Percentiles rank a stretch among this genome's conserved stretches.
Conservation (phyloP, 2,888 invertebrate genomes). For the Schizotus pectinicornis region DNA sequence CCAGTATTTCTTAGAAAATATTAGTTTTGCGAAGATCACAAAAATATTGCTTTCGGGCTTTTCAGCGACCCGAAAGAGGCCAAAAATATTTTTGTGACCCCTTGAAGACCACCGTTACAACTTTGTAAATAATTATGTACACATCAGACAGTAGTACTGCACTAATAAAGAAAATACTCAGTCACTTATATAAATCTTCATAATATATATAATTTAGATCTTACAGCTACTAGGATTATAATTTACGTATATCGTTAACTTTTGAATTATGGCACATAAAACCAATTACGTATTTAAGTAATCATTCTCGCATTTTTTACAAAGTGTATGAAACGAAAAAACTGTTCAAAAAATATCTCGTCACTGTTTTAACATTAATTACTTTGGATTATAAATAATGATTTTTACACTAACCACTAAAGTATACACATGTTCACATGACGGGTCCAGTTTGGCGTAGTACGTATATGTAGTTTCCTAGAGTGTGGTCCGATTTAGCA, state of each 20-base stretch:
- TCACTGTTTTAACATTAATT: constrained; percentile 44
- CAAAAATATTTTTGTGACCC: constrained; percentile 4
- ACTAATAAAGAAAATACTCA: constrained; percentile 35
- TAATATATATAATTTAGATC: constrained; percentile 36
- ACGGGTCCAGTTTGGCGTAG: constrained; percentile 50
- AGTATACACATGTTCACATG: constrained; percentile 58
- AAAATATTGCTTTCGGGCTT: constrained; percentile 4
- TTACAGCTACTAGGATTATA: constrained; percentile 48
- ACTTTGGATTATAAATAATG: constrained; percentile 55
- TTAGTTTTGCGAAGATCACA: constrained; percentile 14
- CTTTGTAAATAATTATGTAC: not conserved
- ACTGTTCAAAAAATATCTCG: constrained; percentile 47
- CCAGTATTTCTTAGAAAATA: constrained; percentile 1
- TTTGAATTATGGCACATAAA: constrained; percentile 47
- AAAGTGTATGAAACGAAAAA: constrained; percentile 34
- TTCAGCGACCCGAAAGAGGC: not conserved
- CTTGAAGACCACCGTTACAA: constrained; percentile 2
- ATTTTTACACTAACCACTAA: constrained; percentile 53
- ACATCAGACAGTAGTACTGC: not conserved
- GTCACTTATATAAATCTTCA: constrained; percentile 32
- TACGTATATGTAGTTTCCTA: constrained; percentile 48
- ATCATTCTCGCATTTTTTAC: constrained; percentile 17
- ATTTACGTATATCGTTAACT: constrained; percentile 50
- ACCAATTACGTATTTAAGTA: constrained; percentile 43
- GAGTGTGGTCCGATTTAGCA: constrained; percentile 45